phyloP scores from a whole-genome alignment of 2,797 vertebrate genomes.

The Loris lydekkerianus region DNA sequence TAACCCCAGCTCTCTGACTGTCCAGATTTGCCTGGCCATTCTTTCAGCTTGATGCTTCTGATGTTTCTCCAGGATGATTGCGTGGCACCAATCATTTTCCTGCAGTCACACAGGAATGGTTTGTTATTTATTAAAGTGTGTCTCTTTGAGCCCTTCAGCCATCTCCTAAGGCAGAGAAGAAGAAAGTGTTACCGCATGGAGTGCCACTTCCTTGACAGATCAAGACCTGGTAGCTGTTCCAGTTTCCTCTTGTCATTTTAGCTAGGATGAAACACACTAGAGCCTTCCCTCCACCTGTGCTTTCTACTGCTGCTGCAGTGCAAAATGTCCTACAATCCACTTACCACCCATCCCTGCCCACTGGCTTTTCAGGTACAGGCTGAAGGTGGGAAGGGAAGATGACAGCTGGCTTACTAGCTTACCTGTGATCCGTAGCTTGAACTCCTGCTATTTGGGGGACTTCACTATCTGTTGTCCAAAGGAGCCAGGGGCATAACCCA shows the following conservation, averaged over 20 bases:
- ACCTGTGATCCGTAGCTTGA: background rate
- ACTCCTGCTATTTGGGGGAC: background rate
- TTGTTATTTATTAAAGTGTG: background rate
- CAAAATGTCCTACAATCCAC: background rate
- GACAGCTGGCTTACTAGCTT: background rate
- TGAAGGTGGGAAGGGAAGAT: background rate
- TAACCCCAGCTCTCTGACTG: background rate
- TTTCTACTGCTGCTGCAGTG: background rate
- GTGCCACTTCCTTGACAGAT: background rate
- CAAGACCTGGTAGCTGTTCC: background rate
- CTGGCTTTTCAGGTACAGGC: accelerated
- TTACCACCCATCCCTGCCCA: background rate
- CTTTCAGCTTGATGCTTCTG: background rate
- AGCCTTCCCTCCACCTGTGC: background rate
- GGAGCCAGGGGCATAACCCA: accelerated
- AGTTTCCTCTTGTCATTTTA: background rate
- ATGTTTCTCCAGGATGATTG: background rate
- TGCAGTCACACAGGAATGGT: background rate
- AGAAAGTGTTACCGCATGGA: background rate
- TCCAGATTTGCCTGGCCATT: background rate
- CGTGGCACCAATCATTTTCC: background rate
- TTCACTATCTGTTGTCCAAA: background rate
- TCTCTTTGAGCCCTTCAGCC: background rate
- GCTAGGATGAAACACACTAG: background rate
- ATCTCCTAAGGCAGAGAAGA: background rate